Base-by-base conservation (phyloP, 2,888 invertebrate genomes). In the Caenorhabditis doughertyi region DNA sequence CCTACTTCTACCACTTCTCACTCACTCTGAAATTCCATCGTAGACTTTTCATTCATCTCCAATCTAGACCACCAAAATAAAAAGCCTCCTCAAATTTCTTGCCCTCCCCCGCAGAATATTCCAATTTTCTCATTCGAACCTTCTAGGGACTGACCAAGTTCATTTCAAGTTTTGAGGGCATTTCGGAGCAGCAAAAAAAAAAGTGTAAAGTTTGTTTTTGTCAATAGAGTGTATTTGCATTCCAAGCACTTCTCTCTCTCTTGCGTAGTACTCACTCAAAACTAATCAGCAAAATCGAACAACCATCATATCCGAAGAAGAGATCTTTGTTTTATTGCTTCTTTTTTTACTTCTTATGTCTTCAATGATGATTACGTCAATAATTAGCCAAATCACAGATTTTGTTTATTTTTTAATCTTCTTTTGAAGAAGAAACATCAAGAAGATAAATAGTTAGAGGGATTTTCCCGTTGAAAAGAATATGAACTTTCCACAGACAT, bases 201-300 rank as follows among this genome's bases (percentile, higher is more conserved):
- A 62, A 62, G 60, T 60, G 60, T 60, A 60, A 42, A 60, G 60
- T 60, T 62, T 62, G 62, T 62, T 62, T 62, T 62, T 44, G 62
- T 62, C 25, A 62, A 42, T 44, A 62, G 44, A 44, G 27, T 62
- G 39, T 62, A 62, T 62, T 62, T 62, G 62, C 44, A 62, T 62
- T 62, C 62, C 62, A 29, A 58, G 58, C 32, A 29, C 58, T 47
- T 47, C 18, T 47, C 18, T 18, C n/a, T n/a, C n/a, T 27, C 23
- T 18, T 53, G 42, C 62, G 42, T 44, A 44, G 27, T 62, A 44
- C 62, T 62, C 62, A 44, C 13, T 44, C 16, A 11, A 53, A 25
- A 27, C 4, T 55, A 47, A 47, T 47, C 47, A 47, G 5, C 27
- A n/a, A 55, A 55, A 55, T 32, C 39, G 62, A 62, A 62, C 62